A percentile compares a stretch with the other conserved stretches of the same genome.
These are phyloP conservation scores for Chloropsis cyanopogon DNA, from an alignment of 2,113 vertebrate genomes.

Conservation along the genomic window DNA sequence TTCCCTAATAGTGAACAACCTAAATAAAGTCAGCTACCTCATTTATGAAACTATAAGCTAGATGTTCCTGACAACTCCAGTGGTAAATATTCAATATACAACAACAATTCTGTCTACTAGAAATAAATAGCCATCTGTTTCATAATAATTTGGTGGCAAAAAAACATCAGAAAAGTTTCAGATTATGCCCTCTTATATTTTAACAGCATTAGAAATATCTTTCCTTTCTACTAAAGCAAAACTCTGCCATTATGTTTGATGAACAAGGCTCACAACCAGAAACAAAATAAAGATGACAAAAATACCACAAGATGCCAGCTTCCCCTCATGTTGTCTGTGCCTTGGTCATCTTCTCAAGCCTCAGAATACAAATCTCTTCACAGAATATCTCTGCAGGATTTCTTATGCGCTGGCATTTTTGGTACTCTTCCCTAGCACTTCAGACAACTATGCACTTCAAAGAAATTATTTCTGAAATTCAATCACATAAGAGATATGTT, in stretches of 20 bases:
- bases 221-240: neutral
- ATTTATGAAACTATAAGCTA: neutral
- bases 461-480: constrained; percentile 11
- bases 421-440: neutral
- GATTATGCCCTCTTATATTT: neutral
- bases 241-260: neutral
- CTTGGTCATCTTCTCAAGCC: neutral
- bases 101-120: neutral
- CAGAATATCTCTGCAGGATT: neutral
- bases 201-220: neutral
- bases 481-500: constrained; percentile 8
- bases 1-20: neutral
- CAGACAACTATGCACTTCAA: neutral
- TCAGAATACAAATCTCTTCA: neutral
- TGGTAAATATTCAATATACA: neutral
- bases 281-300: neutral
- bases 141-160: neutral
- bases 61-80: neutral
- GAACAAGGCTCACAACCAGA: neutral
- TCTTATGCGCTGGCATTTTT: neutral
- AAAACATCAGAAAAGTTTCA: neutral
- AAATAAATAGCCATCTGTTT: neutral
- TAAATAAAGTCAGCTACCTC: neutral
- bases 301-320: neutral
- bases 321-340: neutral